These are phyloP conservation scores for Butorides virescens DNA, from an alignment of 2,113 vertebrate species.

Conservation along the genomic window DNA sequence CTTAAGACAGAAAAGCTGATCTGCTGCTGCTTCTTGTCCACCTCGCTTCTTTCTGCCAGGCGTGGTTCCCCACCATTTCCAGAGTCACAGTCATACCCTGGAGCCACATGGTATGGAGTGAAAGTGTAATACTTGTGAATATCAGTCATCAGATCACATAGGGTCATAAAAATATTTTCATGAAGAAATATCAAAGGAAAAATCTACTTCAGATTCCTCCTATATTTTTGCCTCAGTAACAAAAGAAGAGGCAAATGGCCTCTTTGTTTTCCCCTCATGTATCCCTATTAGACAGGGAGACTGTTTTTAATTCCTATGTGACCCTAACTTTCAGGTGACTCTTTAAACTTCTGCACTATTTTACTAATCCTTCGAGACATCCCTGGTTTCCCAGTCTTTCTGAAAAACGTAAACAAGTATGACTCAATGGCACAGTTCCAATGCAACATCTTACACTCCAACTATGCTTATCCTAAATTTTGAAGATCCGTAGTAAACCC, in stretches of 20 bases:
- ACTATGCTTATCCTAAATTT: neutral
- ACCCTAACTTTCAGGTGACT: neutral
- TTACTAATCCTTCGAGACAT: neutral
- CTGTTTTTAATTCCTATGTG: neutral
- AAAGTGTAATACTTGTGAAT: neutral
- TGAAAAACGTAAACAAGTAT: neutral
- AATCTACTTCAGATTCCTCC: neutral
- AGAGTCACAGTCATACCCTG: neutral
- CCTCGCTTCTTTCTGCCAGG: neutral
- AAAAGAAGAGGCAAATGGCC: neutral
- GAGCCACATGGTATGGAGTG: neutral
- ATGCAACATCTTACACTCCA: neutral
- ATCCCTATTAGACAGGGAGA: neutral
- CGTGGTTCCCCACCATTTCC: neutral
- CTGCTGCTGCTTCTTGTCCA: neutral
- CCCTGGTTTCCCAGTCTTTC: neutral
- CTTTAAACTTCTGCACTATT: neutral
- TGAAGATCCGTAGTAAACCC: neutral
- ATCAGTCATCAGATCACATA: neutral
- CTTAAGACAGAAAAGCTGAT: neutral
- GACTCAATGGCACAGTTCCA: neutral
- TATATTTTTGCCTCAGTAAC: neutral
- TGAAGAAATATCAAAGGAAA: neutral
- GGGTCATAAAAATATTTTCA: neutral
- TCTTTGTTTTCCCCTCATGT: neutral